Evolutionary conservation across 2,888 invertebrate species (phyloP), one percentile per base, ranked within the genome.

Genomic region (Cepaea hortensis): DNA sequence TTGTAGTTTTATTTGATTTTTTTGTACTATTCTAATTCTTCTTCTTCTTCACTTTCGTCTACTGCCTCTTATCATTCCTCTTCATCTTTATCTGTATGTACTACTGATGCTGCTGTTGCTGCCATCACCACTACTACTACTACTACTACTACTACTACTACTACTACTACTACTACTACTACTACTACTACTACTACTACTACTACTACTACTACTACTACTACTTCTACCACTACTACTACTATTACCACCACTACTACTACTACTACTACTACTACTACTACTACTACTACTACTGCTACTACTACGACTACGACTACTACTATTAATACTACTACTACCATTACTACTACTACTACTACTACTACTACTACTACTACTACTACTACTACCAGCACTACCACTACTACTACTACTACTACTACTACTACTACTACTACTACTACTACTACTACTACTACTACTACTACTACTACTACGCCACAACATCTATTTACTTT

Each of bases 111-210:
- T 68, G 5, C 68, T 68, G 5, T 15, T 68, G 5, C 73, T 35
- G 23, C 73, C 35, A 73, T 4, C 11, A 73, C 23, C 11, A 73
- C 73, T 73, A 73, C 73, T 73, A 73, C 73, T 23, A 73, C 73
- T 23, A 73, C 35, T 73, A 73, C 35, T 73, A 35, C 73, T 73
- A 73, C 73, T 73, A 35, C 73, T 73, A 73, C 73, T 35, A 73
- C 73, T 23, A 73, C 73, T 23, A 73, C 13, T 35, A 23, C 35
- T 73, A 73, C 68, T 68, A 68, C 68, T 68, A n/a, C 68, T 68
- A 68, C 20, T n/a, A 55, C n/a, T 20, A n/a, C 68, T 68, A 68
- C 68, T n/a, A 68, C 68, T 68, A 68, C n/a, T n/a, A 68, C 68
- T n/a, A 68, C n/a, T 68, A 18, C 18, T 23, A 15, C 68, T 20